Conservation (phyloP, 2,113 vertebrate species). For the Boulengeromyrus knoepffleri region DNA sequence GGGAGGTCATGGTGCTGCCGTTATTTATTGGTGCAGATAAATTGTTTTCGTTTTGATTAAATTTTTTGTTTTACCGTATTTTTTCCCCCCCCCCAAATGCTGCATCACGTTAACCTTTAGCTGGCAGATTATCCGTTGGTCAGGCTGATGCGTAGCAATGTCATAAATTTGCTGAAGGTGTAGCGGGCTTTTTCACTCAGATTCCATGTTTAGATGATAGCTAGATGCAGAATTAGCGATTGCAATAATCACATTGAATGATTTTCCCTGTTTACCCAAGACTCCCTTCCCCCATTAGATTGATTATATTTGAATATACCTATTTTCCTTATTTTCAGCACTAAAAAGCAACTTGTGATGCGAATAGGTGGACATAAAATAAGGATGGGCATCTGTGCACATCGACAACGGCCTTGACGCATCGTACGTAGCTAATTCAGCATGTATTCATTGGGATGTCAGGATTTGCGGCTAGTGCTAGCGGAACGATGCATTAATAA, state of each 20-base stretch:
- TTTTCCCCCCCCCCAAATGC: not conserved
- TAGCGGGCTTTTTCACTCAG: not conserved
- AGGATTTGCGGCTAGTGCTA: conserved; percentile 37
- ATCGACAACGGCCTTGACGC: conserved; percentile 26
- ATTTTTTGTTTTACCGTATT: not conserved
- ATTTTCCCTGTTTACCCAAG: not conserved
- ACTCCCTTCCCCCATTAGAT: not conserved
- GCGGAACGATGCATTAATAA: not conserved
- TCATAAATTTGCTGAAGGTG: not conserved
- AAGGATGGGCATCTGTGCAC: not conserved
- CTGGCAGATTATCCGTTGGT: not conserved
- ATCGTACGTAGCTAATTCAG: conserved; percentile 37
- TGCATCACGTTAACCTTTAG: not conserved
- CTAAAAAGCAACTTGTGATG: not conserved
- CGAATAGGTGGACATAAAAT: not conserved
- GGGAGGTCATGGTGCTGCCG: not conserved
- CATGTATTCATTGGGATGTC: conserved; percentile 30
- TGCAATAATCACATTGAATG: not conserved
- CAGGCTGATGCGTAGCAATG: not conserved
- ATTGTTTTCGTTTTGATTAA: not conserved
- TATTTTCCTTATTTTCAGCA: not conserved
- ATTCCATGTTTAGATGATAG: not conserved
- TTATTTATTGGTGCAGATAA: too few relatives aligned
- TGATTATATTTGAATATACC: not conserved
- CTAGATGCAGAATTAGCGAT: not conserved